Conservation (phyloP, 2,797 vertebrate species). For the Falco peregrinus region DNA sequence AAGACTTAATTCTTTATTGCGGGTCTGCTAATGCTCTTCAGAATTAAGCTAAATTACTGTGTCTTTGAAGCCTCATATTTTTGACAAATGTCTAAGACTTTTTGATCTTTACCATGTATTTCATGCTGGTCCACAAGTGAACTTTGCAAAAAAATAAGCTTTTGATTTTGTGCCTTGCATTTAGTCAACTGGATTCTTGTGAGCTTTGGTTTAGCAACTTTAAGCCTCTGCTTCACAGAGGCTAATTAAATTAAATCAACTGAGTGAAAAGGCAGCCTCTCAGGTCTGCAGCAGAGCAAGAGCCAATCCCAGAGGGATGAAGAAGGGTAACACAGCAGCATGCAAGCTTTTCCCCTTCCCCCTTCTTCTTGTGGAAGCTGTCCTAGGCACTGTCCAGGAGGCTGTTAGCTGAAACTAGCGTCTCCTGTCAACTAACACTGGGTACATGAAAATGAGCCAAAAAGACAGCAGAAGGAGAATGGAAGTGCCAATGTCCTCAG, state of each 20-base stretch:
- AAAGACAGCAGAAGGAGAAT: conserved; percentile 59
- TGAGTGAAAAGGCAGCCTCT: conserved; percentile 61
- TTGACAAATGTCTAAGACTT: conserved; percentile 60
- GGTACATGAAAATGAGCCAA: conserved; percentile 34
- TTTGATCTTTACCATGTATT: conserved; percentile 61
- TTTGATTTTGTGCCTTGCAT: conserved; percentile 55
- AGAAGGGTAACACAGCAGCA: conserved; percentile 1
- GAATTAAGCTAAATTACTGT: conserved; percentile 62
- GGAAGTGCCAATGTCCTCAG: conserved; percentile 34
- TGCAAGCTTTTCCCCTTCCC: conserved; percentile 27
- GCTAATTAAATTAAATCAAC: conserved; percentile 73
- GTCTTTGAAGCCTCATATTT: conserved; percentile 58
- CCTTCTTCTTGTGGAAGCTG: background rate
- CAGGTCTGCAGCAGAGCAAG: conserved; percentile 51
- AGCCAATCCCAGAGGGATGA: conserved; percentile 46
- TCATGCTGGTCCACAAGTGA: conserved; percentile 4
- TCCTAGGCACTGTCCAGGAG: conserved; percentile 38
- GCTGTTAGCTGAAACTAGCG: conserved; percentile 14
- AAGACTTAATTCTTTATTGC: conserved; percentile 61
- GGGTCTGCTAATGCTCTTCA: conserved; percentile 47
- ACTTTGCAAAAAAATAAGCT: conserved; percentile 50
- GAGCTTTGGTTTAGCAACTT: conserved; percentile 67
- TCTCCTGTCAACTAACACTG: background rate
- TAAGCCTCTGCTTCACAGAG: conserved; percentile 62
- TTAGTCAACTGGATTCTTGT: conserved; percentile 56